phyloP scores from a whole-genome alignment of 2,113 vertebrate species.

The Mus pahari region DNA sequence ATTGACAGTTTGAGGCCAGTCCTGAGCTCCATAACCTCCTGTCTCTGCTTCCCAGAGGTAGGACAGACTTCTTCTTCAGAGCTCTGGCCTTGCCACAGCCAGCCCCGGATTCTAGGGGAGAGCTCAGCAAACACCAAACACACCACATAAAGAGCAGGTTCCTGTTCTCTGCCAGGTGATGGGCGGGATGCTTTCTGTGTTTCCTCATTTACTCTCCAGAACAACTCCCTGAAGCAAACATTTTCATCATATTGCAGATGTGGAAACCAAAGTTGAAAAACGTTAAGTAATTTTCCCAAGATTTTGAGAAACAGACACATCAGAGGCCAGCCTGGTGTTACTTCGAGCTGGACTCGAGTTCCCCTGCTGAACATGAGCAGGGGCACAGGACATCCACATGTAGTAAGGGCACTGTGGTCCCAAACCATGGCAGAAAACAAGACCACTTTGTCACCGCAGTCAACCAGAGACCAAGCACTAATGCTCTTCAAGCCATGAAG shows the following conservation, averaged over 20 bases:
- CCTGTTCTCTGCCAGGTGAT: not conserved
- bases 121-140: not conserved
- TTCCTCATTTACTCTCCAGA: not conserved
- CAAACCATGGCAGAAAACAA: not conserved
- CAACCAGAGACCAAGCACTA: not conserved
- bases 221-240: not conserved
- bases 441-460: not conserved
- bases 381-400: not conserved
- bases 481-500: not conserved
- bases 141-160: not conserved
- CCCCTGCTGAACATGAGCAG: not conserved
- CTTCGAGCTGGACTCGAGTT: not conserved
- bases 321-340: not conserved
- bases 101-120: not conserved
- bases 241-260: not conserved
- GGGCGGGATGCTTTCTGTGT: not conserved
- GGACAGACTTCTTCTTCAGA: not conserved
- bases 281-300: not conserved
- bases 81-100: not conserved
- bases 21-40: not conserved
- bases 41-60: not conserved
- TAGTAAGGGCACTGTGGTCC: not conserved
- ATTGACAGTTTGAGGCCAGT: not conserved
- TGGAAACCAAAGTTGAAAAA: slow-evolving; percentile 26
- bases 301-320: not conserved